Conservation (phyloP, 1,140 invertebrate genomes). For the Periplaneta americana region DNA sequence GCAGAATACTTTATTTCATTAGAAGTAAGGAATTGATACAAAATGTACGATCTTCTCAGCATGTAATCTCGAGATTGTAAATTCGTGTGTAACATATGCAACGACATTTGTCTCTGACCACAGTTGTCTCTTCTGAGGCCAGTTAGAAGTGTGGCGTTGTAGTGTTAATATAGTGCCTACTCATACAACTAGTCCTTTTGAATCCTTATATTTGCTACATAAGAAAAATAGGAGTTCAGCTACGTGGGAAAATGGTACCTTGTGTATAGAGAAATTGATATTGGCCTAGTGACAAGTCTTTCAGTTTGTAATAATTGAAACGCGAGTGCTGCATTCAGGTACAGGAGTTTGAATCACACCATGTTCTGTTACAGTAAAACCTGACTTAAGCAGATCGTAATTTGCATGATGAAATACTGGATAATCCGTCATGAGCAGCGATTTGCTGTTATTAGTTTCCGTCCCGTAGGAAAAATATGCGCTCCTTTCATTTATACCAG, state of each 20-base stretch:
- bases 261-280: not conserved
- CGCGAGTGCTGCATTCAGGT: not conserved
- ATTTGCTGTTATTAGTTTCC: not conserved
- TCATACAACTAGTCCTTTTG: not conserved
- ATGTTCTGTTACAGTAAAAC: not conserved
- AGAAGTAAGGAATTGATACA: too few species aligned
- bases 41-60: too few species aligned
- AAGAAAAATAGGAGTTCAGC: too few species aligned
- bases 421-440: not conserved
- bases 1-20: too few species aligned
- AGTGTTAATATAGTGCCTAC: not conserved
- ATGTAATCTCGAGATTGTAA: too few species aligned
- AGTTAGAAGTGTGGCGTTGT: not conserved
- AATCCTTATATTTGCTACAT: not conserved
- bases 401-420: not conserved
- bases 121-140: not conserved
- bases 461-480: not conserved
- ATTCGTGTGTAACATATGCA: too few species aligned
- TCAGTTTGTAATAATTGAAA: not conserved
- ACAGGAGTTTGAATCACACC: not conserved
- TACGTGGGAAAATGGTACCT: not conserved
- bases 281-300: not conserved
- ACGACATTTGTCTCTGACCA: not conserved
- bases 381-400: not conserved
- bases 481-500: not conserved